Base-by-base conservation (phyloP, 2,888 invertebrate species). In the Endomychus coccineus region DNA sequence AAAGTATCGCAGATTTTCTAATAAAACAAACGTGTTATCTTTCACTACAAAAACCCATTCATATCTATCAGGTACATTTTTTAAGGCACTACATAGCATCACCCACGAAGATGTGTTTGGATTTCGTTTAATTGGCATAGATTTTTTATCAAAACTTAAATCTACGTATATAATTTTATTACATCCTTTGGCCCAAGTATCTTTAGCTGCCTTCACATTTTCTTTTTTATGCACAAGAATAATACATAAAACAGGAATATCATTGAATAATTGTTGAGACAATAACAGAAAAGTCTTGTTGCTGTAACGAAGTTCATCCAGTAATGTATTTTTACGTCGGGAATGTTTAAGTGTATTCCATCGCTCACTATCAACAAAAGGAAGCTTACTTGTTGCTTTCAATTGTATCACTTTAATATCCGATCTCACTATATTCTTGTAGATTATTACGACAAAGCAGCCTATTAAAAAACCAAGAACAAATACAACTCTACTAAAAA, bases 11-110 rank as follows among this genome's bases (percentile, higher is more conserved):
- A 75, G 56, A 59, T 76, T 76, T 54, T 77, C 75, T 10, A 71
- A 58, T 28, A 77, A 59, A 4, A 70, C 71, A 60, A 72, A 69
- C 12, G 71, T 70, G 43, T 72, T 67, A 45, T 76, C 75, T 40
- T 69, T 68, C 0, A 72, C 65, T 49, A 75, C 65, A 30, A 76
- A 56, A n/a, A 67, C 49, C 76, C 76, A 77, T 17, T 73, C 53
- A 33, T 66, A 53, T 9, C 40, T 30, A n/a, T 46, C 35, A 21
- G 47, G 24, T 23, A 58, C 38, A 13, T 46, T 39, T 22, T 48
- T 44, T 35, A 66, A 40, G 3, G 40, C 37, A 21, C 54, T 46
- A 39, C 66, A 66, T 24, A 66, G 47, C 21, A 54, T 27, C 23
- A 47, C 39, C 66, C 66, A 66, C 3, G 60, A 57, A 3, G 63